A percentile compares a stretch with the other conserved stretches of the same genome.
phyloP scores from a whole-genome alignment of 1,140 invertebrate genomes.

The Drosophila kikkawai region DNA sequence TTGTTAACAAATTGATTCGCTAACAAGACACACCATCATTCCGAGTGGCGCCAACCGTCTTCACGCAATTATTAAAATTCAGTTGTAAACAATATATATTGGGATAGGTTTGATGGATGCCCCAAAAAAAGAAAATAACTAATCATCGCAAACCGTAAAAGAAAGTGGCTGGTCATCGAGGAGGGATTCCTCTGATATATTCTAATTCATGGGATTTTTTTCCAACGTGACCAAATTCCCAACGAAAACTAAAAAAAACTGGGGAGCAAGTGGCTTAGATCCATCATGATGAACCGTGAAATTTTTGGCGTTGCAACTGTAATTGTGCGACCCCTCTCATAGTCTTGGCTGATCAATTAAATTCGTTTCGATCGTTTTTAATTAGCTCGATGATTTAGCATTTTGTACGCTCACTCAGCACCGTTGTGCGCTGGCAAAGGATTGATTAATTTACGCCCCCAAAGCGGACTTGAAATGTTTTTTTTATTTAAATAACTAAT shows the following conservation, averaged over 20 bases:
- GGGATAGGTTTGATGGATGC: slow-evolving; percentile 60
- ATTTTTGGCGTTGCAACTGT: slow-evolving; percentile 69
- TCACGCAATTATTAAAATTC: slow-evolving; percentile 53
- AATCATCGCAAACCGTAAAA: slow-evolving; percentile 54
- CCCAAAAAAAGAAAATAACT: slow-evolving; percentile 44
- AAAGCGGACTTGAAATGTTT: slow-evolving; percentile 16
- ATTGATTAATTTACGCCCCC: slow-evolving; percentile 52
- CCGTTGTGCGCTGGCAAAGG: slow-evolving; percentile 38
- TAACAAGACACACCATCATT: slow-evolving; percentile 66
- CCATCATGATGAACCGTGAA: slow-evolving; percentile 71
- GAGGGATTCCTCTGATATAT: slow-evolving; percentile 16
- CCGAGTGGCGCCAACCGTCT: slow-evolving; percentile 70
- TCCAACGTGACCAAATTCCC: slow-evolving; percentile 16
- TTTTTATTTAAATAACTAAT: slow-evolving; percentile 37
- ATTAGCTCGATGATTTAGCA: slow-evolving; percentile 82
- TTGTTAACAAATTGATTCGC: slow-evolving; percentile 78
- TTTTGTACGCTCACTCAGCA: slow-evolving; percentile 67
- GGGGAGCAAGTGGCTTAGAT: slow-evolving; percentile 50
- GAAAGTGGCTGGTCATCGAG: slow-evolving; percentile 72
- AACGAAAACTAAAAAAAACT: neutral
- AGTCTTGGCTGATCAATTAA: slow-evolving; percentile 81
- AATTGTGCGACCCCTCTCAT: slow-evolving; percentile 38
- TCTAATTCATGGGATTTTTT: slow-evolving; percentile 37
- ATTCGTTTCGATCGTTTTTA: slow-evolving; percentile 84
- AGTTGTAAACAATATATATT: slow-evolving; percentile 53